Base-by-base conservation (phyloP, 2,113 vertebrate genomes). In the Todiramphus chloris region DNA sequence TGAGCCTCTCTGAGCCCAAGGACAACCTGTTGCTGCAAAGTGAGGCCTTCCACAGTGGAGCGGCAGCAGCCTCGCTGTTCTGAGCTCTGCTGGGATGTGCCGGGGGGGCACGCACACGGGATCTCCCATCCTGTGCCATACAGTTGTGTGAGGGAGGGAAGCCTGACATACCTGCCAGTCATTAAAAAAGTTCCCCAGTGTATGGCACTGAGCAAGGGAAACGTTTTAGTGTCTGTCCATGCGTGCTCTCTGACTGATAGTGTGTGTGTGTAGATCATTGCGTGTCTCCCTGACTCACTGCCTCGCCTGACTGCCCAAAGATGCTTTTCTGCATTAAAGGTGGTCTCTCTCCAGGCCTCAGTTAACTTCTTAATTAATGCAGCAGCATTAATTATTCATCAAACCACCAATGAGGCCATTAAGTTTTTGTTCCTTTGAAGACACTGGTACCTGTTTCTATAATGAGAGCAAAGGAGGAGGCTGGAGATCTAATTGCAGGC, bases 301-400 rank as follows among this genome's bases (percentile, higher is more conserved):
- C 37, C 48, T 9, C 13, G 25, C 0, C 0, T 28, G 33, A 76
- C 39, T 74, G 85, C 39, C 76, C 85, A 27, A 16, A 89, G 90
- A 75, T 46, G 56, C 62, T 76, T 79, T 75, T 66, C 66, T 84
- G 58, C 62, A 4, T 56, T 75, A 58, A 63, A 62, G 74, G 27
- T 6, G 3, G 3, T 43, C 33, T 88, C 59, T 92, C 83, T 91
- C 37, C 41, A 50, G 82, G 73, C 88, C 74, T 85, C 60, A 66
- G 78, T 95, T 96, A 94, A 96, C 88, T 68, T 93, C 43, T 11
- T 11, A 13, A 64, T 96, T 96, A 93, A 95, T 95, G 87, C 46
- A 70, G 94, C 64, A 51, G 17, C 33, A 94, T 96, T 75, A 95
- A 96, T 94, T 96, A 96, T 96, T 96, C 83, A 95, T 95, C 83